Base-by-base conservation (phyloP, 2,888 invertebrate species). In the Sinodicranocentrus sp. region DNA sequence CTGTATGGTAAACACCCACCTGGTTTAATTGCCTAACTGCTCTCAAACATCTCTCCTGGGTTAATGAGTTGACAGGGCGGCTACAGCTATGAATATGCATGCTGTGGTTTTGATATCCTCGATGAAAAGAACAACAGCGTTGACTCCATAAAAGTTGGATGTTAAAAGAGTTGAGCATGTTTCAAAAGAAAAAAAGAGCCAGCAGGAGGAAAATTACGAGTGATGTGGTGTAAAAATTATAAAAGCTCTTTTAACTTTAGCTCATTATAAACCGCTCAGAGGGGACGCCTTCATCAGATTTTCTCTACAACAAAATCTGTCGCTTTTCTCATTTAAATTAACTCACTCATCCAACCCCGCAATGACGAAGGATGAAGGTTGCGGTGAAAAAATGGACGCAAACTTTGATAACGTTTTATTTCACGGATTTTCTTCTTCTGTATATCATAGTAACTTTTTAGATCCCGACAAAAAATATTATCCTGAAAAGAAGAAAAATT, bases 1-100 rank as follows among this genome's bases (percentile, higher is more conserved):
- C 84, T 84, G 87, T 84, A 78, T 10, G 73, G 85, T 85, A 87
- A 87, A 86, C 88, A 88, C 88, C 88, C 88, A 88, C 88, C 87
- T 87, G 85, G 85, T 85, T 86, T 87, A 87, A 87, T 86, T 87
- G 86, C 88, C 82, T 82, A 23, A 25, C 61, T 61, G 33, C 48
- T 48, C 48, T 48, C 48, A 8, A 39, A 39, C 6, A 8, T 6
- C 25, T 59, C 61, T 28, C 21, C 21, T 21, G 17, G 85, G 84
- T 87, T 87, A 87, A 87, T 87, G 87, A 87, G 84, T 87, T 85
- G 87, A 87, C 86, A 86, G 85, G 86, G 82, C 82, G 82, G 80
- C 76, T 85, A 28, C 28, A 44, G 43, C 63, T 76, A 87, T 87
- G 87, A 87, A 87, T 87, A 85, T 87, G 84, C 87, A 87, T 87